Percentiles rank a stretch among this genome's conserved stretches.
These are phyloP conservation scores for Pseudorhombus dupliciocellatus DNA, from an alignment of 2,113 vertebrate species.

Conservation along the genomic window DNA sequence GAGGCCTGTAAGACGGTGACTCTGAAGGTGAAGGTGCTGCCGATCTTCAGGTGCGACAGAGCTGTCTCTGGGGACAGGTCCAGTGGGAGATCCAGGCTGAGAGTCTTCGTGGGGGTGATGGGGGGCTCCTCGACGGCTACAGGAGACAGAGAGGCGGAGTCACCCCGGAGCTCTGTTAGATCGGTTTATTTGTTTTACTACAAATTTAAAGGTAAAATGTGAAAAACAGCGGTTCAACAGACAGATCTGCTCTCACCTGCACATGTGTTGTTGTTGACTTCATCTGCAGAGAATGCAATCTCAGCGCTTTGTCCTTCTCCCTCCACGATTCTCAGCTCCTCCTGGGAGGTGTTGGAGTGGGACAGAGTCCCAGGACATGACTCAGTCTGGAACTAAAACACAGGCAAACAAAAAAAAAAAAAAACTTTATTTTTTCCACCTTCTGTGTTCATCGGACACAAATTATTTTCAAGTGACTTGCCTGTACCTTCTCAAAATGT, in stretches of 20 bases:
- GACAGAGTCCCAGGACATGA: slow-evolving; percentile 85
- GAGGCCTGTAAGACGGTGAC: slow-evolving; percentile 97
- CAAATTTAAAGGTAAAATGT: too few relatives aligned
- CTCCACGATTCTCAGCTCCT: slow-evolving; percentile 95
- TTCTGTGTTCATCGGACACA: background rate
- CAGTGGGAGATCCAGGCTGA: slow-evolving; percentile 78
- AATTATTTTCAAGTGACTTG: too few relatives aligned
- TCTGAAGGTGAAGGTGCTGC: slow-evolving; percentile 95
- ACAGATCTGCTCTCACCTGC: slow-evolving; percentile 75
- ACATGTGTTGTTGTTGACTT: slow-evolving; percentile 98
- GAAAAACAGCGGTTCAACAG: too few relatives aligned
- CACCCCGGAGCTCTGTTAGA: background rate
- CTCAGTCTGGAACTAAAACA: slow-evolving; percentile 91
- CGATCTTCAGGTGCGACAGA: slow-evolving; percentile 89
- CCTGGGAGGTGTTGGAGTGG: slow-evolving; percentile 91
- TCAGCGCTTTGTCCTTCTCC: slow-evolving; percentile 93
- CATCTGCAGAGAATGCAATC: slow-evolving; percentile 86
- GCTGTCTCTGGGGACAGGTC: slow-evolving; percentile 83
- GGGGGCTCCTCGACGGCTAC: slow-evolving; percentile 80
- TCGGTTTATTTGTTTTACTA: too few relatives aligned
- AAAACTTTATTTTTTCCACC: background rate
- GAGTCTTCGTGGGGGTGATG: slow-evolving; percentile 71
- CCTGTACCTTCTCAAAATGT: slow-evolving; percentile 94
- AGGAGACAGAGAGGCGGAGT: background rate
- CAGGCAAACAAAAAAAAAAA: slow-evolving; percentile 1